These are phyloP conservation scores for Meteorus cinctellus DNA, from an alignment of 2,888 invertebrate species.

Conservation along the genomic window DNA sequence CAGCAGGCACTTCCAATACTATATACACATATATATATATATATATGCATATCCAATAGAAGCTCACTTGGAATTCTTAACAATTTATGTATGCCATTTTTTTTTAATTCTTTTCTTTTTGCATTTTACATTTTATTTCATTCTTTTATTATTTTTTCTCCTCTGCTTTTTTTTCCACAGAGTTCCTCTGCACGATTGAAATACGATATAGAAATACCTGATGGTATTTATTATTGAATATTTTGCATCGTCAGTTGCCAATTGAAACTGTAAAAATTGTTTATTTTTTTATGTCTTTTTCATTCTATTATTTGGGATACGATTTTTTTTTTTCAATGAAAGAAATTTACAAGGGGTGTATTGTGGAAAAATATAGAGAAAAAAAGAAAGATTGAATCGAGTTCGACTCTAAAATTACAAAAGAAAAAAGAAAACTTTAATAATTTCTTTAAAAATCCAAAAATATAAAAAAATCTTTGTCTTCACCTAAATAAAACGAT, in stretches of 20 bases:
- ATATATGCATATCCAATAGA: neutral
- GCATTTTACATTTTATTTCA: neutral
- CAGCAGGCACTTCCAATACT: conserved; percentile 41
- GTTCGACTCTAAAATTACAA: neutral
- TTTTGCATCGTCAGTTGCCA: too few relatives aligned
- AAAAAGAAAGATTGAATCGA: neutral
- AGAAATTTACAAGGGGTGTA: too few relatives aligned
- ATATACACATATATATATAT: conserved; percentile 5
- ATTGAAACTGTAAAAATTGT: too few relatives aligned
- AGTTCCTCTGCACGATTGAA: too few relatives aligned
- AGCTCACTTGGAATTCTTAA: neutral
- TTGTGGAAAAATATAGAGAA: neutral
- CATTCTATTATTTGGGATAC: too few relatives aligned
- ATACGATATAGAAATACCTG: too few relatives aligned
- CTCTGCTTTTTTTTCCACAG: neutral
- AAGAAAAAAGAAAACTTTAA: neutral
- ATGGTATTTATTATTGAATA: too few relatives aligned
- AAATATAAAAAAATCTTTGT: neutral
- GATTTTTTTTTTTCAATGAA: too few relatives aligned
- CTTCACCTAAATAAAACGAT: neutral
- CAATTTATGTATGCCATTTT: conserved; percentile 1
- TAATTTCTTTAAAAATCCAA: neutral
- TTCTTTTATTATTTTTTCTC: neutral
- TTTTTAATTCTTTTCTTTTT: neutral
- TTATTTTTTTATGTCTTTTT: too few relatives aligned